Evolutionary conservation across 2,113 vertebrate genomes (phyloP).

Genomic region (Anhinga rufa): DNA sequence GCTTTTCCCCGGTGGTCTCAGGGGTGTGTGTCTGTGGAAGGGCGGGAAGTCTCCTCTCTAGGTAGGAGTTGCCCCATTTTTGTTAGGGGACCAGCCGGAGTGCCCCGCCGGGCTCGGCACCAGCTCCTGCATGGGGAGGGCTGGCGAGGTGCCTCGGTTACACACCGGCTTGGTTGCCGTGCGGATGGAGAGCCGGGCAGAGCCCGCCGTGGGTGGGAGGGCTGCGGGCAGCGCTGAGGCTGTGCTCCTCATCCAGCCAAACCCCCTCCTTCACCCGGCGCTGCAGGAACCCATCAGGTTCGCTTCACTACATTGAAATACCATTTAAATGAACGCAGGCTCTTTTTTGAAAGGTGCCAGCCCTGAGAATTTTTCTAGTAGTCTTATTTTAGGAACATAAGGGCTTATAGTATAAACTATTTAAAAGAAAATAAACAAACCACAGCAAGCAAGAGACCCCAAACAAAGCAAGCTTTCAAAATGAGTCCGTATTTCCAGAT

Average conservation of each 20-base stretch:
- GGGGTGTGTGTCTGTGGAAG: neutral
- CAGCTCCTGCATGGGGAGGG: neutral
- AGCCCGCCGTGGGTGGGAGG: fast-evolving
- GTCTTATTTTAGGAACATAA: neutral
- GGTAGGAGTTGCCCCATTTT: no score
- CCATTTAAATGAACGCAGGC: neutral
- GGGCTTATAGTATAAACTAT: neutral
- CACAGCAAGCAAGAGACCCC: neutral
- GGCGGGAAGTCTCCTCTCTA: no score
- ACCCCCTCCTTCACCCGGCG: neutral
- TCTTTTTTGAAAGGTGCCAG: neutral
- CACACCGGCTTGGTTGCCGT: fast-evolving
- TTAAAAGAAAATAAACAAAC: neutral
- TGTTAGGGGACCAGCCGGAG: no score
- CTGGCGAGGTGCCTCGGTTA: neutral
- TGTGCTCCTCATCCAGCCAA: neutral
- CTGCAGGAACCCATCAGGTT: neutral
- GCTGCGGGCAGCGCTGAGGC: neutral
- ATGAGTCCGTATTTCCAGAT: neutral
- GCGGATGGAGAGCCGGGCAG: neutral
- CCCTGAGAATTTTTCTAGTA: neutral
- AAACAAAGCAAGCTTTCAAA: neutral
- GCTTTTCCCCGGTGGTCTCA: neutral
- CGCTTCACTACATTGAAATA: neutral
- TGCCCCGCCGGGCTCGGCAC: no score